These are phyloP conservation scores for Gopherus evgoodei DNA, from an alignment of 2,113 vertebrate genomes.

Conservation along the genomic window DNA sequence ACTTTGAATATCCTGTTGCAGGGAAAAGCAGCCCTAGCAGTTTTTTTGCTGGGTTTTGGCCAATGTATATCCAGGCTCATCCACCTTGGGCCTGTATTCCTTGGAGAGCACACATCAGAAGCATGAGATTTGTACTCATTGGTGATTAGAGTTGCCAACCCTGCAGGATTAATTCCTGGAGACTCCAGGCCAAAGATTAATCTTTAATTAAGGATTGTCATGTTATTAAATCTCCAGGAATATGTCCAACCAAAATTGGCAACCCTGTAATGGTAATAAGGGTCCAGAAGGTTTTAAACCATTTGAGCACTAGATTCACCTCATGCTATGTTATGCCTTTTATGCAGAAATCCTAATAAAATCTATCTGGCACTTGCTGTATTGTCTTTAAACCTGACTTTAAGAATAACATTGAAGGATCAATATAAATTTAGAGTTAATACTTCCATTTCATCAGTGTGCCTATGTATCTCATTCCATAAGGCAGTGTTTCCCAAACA, in stretches of 20 bases:
- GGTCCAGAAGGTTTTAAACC: neutral
- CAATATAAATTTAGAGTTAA: neutral
- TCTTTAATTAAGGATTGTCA: no score
- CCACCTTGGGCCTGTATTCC: neutral
- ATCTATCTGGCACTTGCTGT: neutral
- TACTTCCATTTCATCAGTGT: neutral
- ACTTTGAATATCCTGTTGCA: neutral
- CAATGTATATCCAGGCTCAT: neutral
- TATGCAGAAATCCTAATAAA: neutral
- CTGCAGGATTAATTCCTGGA: no score
- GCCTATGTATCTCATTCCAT: neutral
- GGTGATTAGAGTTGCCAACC: neutral
- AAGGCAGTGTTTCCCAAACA: neutral
- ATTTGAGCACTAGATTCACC: neutral
- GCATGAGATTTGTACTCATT: neutral
- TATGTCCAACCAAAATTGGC: no score
- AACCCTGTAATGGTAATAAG: no score
- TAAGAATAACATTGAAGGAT: no score
- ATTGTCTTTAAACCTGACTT: neutral
- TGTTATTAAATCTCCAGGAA: no score
- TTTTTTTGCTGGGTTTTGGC: neutral
- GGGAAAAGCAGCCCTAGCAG: neutral
- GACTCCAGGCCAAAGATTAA: no score
- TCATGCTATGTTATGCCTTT: neutral
- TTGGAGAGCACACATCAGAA: neutral